Evolutionary conservation across 2,888 invertebrate genomes (phyloP).

Genomic region (Biston stratarius): DNA sequence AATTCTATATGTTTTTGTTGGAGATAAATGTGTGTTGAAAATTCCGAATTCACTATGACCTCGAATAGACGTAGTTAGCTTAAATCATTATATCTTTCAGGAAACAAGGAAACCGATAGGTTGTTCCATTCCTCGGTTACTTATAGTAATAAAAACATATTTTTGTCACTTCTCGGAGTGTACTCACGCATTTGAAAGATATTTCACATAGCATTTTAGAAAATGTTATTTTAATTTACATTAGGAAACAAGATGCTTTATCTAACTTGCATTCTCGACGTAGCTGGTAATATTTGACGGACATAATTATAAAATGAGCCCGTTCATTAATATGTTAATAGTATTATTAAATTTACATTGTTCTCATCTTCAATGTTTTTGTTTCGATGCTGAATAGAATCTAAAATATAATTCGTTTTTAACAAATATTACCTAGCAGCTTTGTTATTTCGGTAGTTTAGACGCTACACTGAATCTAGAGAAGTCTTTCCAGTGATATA

Average conservation of each 20-base stretch:
- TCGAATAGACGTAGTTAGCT: no score
- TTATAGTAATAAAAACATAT: no score
- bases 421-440: slow-evolving; percentile 8
- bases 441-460: background rate
- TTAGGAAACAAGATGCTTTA: background rate
- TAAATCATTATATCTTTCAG: no score
- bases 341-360: slow-evolving; percentile 21
- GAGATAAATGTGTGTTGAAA: no score
- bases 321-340: slow-evolving; percentile 18
- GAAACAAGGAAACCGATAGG: no score
- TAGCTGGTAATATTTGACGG: slow-evolving; percentile 10
- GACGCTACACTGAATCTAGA: background rate
- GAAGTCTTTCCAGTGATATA: background rate
- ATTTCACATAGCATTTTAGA: background rate
- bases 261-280: slow-evolving; percentile 2
- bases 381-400: slow-evolving; percentile 6
- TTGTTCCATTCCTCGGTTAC: no score
- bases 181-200: background rate
- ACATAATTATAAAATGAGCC: slow-evolving; percentile 12
- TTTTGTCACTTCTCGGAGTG: background rate
- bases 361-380: slow-evolving; percentile 20
- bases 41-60: no score
- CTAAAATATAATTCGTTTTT: slow-evolving; percentile 3
- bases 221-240: slow-evolving; percentile 8
- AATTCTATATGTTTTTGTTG: no score